Evolutionary conservation across 2,888 invertebrate species (phyloP), one percentile per base, ranked within the genome.

Genomic region (Acanthosepion lycidas): DNA sequence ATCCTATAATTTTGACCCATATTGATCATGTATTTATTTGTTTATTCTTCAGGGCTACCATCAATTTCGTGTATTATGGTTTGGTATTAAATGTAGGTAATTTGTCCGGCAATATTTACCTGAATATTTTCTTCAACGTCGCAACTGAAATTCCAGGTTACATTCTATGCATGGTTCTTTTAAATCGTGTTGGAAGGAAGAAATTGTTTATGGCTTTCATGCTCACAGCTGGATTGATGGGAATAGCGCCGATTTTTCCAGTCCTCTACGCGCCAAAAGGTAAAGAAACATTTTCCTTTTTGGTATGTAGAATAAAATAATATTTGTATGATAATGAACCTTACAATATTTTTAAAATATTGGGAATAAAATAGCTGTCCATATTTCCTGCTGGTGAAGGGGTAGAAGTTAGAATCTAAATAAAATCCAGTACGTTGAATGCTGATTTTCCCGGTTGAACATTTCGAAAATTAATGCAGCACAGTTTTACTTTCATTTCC

Each of bases 61-160:
- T 94, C 93, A 96, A 95, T 94, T 95, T 96, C n/a, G 95, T 95
- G 53, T 96, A 94, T 94, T 95, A 96, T 94, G 96, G 96, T 26
- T 94, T 96, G 53, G 94, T 95, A 12, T 91, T 96, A 92, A 95
- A 94, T 18, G 94, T 95, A 0, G 91, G 94, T 4, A 95, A 94
- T 48, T 93, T 96, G 26, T 94, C 94, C 42, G 96, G 95, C 5
- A 94, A 94, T 92, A 94, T 94, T 26, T 95, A 95, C 94, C 78
- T 96, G 28, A 96, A 95, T 94, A 94, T 95, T 55, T 95, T 95
- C 91, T 51, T 96, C 28, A 95, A 95, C 59, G 95, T 94, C 9
- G 23, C 94, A 9, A 93, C 94, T 0, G 95, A 95, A 92, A 93
- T 95, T 26, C 95, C 94, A 3, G 95, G 94, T 28, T 94, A 94